Evolutionary conservation across 2,797 vertebrate species (phyloP), one percentile per base, ranked within the genome.

Genomic region (Pseudotriccus pelzelni): DNA sequence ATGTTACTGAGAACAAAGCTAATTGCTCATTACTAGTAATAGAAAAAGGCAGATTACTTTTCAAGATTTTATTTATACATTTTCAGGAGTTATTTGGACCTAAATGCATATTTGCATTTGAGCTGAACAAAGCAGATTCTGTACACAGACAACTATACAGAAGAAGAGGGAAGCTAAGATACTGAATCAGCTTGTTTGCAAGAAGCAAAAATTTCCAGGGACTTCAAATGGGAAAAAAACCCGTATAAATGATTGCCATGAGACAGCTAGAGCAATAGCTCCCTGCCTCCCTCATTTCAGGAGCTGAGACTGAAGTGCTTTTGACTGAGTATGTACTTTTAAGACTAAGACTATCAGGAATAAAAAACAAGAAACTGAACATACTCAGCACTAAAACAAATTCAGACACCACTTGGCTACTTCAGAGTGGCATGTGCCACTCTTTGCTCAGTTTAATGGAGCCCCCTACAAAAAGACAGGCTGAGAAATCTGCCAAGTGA

Each of bases 21-120:
- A 90, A 90, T 63, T 21, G 5, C 53, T 89, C 81, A 66, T 92
- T 87, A 69, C 22, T 59, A 78, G 46, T 88, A 94, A 91, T 46
- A 85, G 91, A 70, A 95, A 95, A 91, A 79, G 41, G 67, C 43
- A 94, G 44, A 43, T 94, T 89, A 32, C 75, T 95, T 94, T 94
- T 93, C 44, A 91, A 89, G 14, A 18, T 32, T 97, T 93, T 89
- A 34, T 93, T 97, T 89, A 74, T 89, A 78, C 50, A 50, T 14
- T 78, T 96, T 96, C 20, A 34, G 21, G 64, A 88, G 94, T 97
- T 96, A 95, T 73, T 94, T 64, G 72, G 85, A 93, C 53, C 96
- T 77, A 95, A 95, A 93, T 73, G 36, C 34, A n/a, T 74, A 87
- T 72, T 69, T 80, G 12, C 49, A 47, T 90, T 96, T 87, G 89